These are phyloP conservation scores for Camptogramma bilineatum DNA, from an alignment of 2,888 invertebrate genomes.

Conservation along the genomic window DNA sequence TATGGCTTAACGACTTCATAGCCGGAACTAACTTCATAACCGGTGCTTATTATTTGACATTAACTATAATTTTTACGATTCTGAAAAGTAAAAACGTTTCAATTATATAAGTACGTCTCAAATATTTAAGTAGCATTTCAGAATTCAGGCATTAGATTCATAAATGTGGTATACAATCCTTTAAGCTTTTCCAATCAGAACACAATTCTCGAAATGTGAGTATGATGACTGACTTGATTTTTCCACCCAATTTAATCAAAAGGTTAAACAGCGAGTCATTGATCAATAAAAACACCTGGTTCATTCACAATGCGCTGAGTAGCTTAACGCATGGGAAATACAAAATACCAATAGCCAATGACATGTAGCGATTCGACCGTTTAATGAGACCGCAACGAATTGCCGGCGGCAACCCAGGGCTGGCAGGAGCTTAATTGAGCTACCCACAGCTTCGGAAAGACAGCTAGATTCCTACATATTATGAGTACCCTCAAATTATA, in stretches of 20 bases:
- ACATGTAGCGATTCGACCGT: slow-evolving; percentile 57
- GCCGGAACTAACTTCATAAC: too few relatives aligned
- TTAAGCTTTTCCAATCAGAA: too few relatives aligned
- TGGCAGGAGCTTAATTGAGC: slow-evolving; percentile 66
- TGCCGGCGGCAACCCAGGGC: slow-evolving; percentile 56
- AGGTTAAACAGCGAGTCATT: too few relatives aligned
- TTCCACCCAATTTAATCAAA: not conserved
- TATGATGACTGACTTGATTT: not conserved
- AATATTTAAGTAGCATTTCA: too few relatives aligned
- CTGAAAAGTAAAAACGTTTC: too few relatives aligned
- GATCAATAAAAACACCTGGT: slow-evolving; percentile 34
- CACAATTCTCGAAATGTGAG: not conserved
- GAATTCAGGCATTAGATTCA: too few relatives aligned
- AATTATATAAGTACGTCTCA: too few relatives aligned
- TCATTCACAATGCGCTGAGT: slow-evolving; percentile 31
- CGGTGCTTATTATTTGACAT: too few relatives aligned
- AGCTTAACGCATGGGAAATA: slow-evolving; percentile 31
- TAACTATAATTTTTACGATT: too few relatives aligned
- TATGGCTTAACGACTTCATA: too few relatives aligned
- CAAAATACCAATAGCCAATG: slow-evolving; percentile 49
- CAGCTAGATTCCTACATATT: slow-evolving; percentile 1
- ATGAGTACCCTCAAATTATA: too few relatives aligned
- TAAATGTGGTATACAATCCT: too few relatives aligned
- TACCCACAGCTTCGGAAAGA: slow-evolving; percentile 39
- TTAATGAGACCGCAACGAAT: slow-evolving; percentile 72